Evolutionary conservation across 2,797 vertebrate genomes (phyloP), one percentile per base, ranked within the genome.

Genomic region (Lateolabrax maculatus): DNA sequence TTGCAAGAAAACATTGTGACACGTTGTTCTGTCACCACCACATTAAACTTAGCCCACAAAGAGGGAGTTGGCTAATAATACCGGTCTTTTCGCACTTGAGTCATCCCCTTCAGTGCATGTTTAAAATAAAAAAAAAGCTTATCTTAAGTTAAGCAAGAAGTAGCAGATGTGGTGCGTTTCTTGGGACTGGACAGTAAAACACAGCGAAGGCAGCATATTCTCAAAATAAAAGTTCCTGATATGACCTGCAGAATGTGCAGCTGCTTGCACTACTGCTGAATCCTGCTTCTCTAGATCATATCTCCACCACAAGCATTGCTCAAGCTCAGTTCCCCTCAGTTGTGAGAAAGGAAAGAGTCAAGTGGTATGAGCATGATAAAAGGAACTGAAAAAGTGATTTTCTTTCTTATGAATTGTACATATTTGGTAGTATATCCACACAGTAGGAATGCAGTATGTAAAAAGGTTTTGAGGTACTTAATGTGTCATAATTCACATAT

Each of bases 181-280:
- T 27, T 53, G 21, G 11, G 18, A 75, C 31, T 48, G 15, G 21
- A 58, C 25, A 48, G 46, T 48, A 39, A n/a, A 39, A 48, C 36
- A 61, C 60, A 69, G 13, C 1, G 3, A 51, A 25, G 18, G 60
- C 69, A 68, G 77, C 34, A 13, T 18, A 66, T 73, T 73, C 63
- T 89, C 62, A 78, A 80, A 86, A 74, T 12, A 71, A 73, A 61
- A 52, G 19, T n/a, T 79, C 73, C 72, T 87, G 83, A 61, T 58
- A 39, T 44, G 51, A 44, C 68, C 65, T 71, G 58, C 69, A 80
- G 68, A 80, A 81, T 48, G 37, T 58, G 71, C 66, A 63, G 51
- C 63, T 65, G 64, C 55, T 31, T 25, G 53, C 37, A 21, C 34
- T 64, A 44, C n/a, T 71, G 83, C 51, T 0, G 19, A 83, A 44